Base-by-base conservation (phyloP, 2,797 vertebrate genomes). In the Falco novaeseelandiae region DNA sequence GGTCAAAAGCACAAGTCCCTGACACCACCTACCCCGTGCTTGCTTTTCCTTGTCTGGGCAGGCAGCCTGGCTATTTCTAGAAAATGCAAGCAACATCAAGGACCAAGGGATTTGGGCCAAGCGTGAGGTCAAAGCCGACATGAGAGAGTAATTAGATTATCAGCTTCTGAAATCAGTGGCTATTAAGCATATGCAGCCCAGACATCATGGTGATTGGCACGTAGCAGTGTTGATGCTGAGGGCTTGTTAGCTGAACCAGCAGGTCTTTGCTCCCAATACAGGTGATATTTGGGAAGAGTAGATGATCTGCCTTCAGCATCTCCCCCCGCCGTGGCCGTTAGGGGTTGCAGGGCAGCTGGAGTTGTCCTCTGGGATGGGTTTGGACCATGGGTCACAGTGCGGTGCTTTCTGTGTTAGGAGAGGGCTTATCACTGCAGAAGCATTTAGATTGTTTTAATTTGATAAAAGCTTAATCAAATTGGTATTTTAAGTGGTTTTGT, bases 131-230 rank as follows among this genome's bases (percentile, higher is more conserved):
- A 94, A 81, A 94, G 61, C 48, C 0, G 1, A 81, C 59, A 36
- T 8, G 61, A 63, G 30, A 74, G 52, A 88, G 30, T 83, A 86
- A 90, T 86, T 86, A 92, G 69, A 62, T 83, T 89, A 92, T 87
- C 74, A 94, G 69, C 84, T 92, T 93, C 72, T 86, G 82, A 73
- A 93, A 95, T 88, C 82, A 90, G 92, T 51, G 72, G 29, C 89
- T 88, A 25, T 89, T 48, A 69, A 81, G 59, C 54, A 46, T 54
- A 40, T 38, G 82, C 40, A 91, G 65, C 79, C 44, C 79, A 86
- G 69, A 15, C 65, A 42, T 16, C 26, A 10, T 1, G 23, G 40
- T 40, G 82, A 83, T 20, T 46, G 89, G 22, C 61, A 36, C 0
- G 2, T 34, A 71, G 44, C 36, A 46, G 36, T 6, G 21, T 30